These are phyloP conservation scores for Drosophila mayri DNA, from an alignment of 1,140 invertebrate genomes.

Conservation along the genomic window DNA sequence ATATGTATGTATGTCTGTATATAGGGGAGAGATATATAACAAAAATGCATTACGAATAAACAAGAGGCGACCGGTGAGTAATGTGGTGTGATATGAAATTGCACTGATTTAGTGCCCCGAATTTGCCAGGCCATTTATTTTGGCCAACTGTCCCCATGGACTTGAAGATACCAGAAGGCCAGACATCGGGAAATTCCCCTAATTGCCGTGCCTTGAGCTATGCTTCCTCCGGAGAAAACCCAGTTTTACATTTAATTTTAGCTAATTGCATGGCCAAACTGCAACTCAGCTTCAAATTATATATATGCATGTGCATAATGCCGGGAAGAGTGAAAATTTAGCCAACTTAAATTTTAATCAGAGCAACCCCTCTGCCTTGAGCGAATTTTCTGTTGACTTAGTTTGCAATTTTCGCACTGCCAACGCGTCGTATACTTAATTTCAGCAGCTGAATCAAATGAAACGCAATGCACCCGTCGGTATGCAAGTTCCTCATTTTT, in stretches of 20 bases:
- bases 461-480: constrained; percentile 61
- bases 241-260: neutral
- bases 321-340: constrained; percentile 1
- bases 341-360: constrained; percentile 68
- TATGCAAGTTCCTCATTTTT: constrained; percentile 33
- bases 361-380: constrained; percentile 18
- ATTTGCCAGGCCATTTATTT: constrained; percentile 67
- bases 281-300: constrained; percentile 7
- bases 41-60: constrained; percentile 71
- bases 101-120: constrained; percentile 69
- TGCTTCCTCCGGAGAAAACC: neutral
- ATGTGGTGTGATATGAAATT: constrained; percentile 74
- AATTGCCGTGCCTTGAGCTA: constrained; percentile 26
- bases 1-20: neutral
- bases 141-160: constrained; percentile 26
- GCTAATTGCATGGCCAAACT: constrained; percentile 22
- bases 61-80: constrained; percentile 65
- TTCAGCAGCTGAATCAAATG: constrained; percentile 61
- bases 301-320: constrained; percentile 5
- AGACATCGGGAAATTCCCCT: constrained; percentile 25
- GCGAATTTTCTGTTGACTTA: constrained; percentile 71
- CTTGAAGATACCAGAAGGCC: constrained; percentile 25
- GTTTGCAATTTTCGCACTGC: constrained; percentile 56
- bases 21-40: constrained; percentile 29
- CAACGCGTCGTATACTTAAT: constrained; percentile 44